These are phyloP conservation scores for Argyra leucocephala DNA, from an alignment of 2,888 invertebrate genomes.

Conservation along the genomic window DNA sequence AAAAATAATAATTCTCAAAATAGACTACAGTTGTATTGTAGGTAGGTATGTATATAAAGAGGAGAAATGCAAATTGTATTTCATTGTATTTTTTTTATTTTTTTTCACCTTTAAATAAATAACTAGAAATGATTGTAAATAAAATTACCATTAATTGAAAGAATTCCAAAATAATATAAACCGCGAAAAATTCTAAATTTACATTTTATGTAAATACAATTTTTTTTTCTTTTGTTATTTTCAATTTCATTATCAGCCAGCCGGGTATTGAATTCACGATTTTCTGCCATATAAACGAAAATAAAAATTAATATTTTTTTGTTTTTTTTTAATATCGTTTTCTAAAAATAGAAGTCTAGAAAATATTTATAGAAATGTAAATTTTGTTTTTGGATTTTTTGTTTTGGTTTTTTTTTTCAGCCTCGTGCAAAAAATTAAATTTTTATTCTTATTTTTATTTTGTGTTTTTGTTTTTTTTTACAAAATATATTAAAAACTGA, in stretches of 20 bases:
- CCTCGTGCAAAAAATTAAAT: not conserved
- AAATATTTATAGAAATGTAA: not conserved
- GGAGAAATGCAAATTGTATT: no score
- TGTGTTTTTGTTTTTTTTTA: not conserved
- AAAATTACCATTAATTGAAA: no score
- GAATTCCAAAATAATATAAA: no score
- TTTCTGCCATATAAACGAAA: not conserved
- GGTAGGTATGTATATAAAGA: no score
- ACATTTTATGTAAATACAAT: no score
- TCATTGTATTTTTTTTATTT: no score
- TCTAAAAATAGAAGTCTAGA: conserved; percentile 2
- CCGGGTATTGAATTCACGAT: not conserved
- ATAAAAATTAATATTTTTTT: not conserved
- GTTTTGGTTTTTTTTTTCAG: not conserved
- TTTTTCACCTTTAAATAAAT: no score
- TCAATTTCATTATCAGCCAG: not conserved
- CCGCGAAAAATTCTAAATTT: no score
- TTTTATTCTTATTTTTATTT: not conserved
- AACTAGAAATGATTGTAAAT: no score
- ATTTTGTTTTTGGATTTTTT: not conserved
- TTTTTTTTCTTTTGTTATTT: not conserved
- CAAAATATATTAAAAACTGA: not conserved
- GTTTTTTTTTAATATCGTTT: not conserved
- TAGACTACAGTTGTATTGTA: no score
- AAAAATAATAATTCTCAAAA: no score